Evolutionary conservation across 2,113 vertebrate species (phyloP), one percentile per base, ranked within the genome.

Genomic region (Dendrocopos noguchii): DNA sequence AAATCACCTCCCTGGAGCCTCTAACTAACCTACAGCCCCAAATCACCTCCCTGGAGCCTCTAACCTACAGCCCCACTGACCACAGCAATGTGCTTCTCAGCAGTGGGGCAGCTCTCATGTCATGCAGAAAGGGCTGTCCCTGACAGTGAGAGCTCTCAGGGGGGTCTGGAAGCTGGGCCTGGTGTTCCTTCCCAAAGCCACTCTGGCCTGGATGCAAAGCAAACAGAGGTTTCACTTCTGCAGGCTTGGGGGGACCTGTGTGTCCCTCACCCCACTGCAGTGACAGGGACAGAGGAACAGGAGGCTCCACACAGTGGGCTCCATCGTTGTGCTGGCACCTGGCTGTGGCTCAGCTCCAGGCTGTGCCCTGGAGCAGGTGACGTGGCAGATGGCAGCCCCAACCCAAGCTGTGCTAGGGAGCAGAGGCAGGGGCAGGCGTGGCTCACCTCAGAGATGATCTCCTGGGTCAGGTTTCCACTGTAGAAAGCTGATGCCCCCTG

Each of bases 401-500:
- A 77, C 29, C 53, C 0, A 0, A 28, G 34, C 73, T 66, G 79
- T 34, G 75, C 36, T 2, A 0, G 52, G 15, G n/a, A 14, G 31
- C 39, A 88, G 74, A 52, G 28, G 27, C 36, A 36, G 24, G 24
- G 47, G 15, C 31, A 59, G 60, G 13, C 12, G 1, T 9, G 50
- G 63, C 98, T 98, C 97, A 99, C 99, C 98, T 98, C 98, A 0
- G 98, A 97, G 55, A 98, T 96, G 67, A 99, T 99, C 97, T 99
- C 99, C 96, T 98, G 98, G 0, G 98, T 99, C 92, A 99, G 67
- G 95, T 99, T 99, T 63, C 98, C 98, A 0, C 75, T 97, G 93
- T 99, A 99, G 97, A 99, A 99, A 79, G 98, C 98, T 0, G 98
- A 96, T 7, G 96, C 95, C 16, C 99, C 99, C 5, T 97, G 97